A percentile compares a stretch with the other conserved stretches of the same genome.
Evolutionary conservation across 2,888 invertebrate species (phyloP).

Genomic region (Polyommatus iphigenia): DNA sequence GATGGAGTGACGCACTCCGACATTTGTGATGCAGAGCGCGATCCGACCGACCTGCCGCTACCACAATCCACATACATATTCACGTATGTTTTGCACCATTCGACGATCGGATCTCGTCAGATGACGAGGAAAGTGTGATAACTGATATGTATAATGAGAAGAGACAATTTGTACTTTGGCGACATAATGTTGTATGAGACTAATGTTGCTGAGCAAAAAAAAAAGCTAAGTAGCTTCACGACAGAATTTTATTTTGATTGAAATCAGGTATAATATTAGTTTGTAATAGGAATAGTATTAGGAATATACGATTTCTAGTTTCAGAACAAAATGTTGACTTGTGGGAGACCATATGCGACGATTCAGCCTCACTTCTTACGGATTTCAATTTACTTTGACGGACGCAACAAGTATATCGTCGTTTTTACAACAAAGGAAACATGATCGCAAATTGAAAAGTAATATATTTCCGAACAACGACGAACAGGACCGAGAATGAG

Average conservation of each 20-base stretch:
- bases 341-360: not conserved
- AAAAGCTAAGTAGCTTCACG: too few species aligned
- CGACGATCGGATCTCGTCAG: not conserved
- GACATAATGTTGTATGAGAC: not conserved
- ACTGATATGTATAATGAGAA: not conserved
- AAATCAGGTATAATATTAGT: too few species aligned
- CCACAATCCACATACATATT: not conserved
- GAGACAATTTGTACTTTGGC: not conserved
- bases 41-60: constrained; percentile 1
- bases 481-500: constrained; percentile 3
- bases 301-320: not conserved
- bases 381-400: not conserved
- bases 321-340: not conserved
- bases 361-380: not conserved
- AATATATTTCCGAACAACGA: constrained; percentile 24
- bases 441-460: constrained; percentile 26
- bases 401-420: constrained; percentile 5
- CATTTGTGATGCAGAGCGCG: constrained; percentile 33
- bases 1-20: constrained; percentile 20
- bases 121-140: not conserved
- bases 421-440: constrained; percentile 15
- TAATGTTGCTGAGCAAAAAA: not conserved
- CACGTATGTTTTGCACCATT: constrained; percentile 4
- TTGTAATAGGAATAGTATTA: not conserved
- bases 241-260: too few species aligned